These are phyloP conservation scores for Spinibarbus caldwelli DNA, from an alignment of 2,797 vertebrate genomes.

Conservation along the genomic window DNA sequence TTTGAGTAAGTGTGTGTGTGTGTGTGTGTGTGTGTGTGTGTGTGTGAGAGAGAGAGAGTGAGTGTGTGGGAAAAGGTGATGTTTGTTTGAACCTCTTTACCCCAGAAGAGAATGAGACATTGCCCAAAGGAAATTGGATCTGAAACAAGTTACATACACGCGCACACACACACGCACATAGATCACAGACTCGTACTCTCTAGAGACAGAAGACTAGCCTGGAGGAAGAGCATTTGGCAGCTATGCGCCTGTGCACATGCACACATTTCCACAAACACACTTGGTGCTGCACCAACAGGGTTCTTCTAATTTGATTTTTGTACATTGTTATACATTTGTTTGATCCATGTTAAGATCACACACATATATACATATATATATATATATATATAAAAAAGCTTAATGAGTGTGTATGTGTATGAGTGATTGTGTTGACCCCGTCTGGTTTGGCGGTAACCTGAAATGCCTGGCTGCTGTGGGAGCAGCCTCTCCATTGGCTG, in stretches of 20 bases:
- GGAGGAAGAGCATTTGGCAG: slow-evolving; percentile 51
- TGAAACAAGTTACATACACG: slow-evolving; percentile 44
- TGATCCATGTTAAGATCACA: not conserved
- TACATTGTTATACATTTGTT: slow-evolving; percentile 1
- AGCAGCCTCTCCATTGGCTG: slow-evolving; percentile 52
- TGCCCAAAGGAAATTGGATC: slow-evolving; percentile 48
- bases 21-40: not conserved
- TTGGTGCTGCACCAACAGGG: slow-evolving; percentile 1
- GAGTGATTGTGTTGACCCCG: slow-evolving; percentile 37
- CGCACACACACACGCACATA: slow-evolving; percentile 45
- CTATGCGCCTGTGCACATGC: not conserved
- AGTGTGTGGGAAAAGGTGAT: slow-evolving; percentile 4
- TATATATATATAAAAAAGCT: not conserved
- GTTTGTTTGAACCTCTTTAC: slow-evolving; percentile 52
- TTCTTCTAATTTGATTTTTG: not conserved
- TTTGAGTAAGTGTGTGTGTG: not conserved
- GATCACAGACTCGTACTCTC: slow-evolving; percentile 44
- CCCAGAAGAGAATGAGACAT: slow-evolving; percentile 44
- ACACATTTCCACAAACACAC: slow-evolving; percentile 27
- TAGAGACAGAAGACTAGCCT: slow-evolving; percentile 53
- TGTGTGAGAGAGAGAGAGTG: too few relatives aligned
- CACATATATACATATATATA: too few relatives aligned
- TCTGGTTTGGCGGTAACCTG: slow-evolving; percentile 67
- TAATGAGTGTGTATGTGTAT: not conserved
- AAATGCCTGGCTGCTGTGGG: slow-evolving; percentile 64